Conservation (phyloP, 2,888 invertebrate species). For the Lobophora halterata region DNA sequence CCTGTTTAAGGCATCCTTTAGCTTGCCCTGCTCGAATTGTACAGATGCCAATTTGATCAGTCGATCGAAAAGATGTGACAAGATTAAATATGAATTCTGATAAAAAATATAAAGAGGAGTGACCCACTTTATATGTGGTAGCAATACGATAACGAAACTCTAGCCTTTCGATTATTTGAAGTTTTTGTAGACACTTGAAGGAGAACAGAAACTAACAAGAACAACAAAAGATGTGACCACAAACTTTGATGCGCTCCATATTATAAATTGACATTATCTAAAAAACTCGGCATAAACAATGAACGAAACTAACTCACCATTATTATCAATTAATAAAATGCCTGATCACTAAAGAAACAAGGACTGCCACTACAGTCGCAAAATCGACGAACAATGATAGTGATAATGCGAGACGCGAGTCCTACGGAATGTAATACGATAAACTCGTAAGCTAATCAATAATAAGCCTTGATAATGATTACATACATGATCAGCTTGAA, state of each 20-base stretch:
- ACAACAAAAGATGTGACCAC: too few species aligned
- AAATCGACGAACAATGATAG: conserved; percentile 52
- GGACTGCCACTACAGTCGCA: conserved; percentile 49
- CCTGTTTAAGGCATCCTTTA: conserved; percentile 30
- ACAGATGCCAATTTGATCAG: conserved; percentile 2
- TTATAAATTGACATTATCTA: too few species aligned
- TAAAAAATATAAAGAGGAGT: too few species aligned
- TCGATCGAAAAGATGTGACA: conserved; percentile 5
- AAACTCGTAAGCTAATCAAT: conserved; percentile 54
- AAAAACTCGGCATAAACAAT: neutral
- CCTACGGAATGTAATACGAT: conserved; percentile 46
- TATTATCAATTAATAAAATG: conserved; percentile 33
- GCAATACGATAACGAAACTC: too few species aligned
- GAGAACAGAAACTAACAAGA: too few species aligned
- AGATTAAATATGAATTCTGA: too few species aligned
- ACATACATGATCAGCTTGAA: conserved; percentile 1
- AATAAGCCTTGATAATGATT: conserved; percentile 40
- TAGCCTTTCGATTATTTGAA: too few species aligned
- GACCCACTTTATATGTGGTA: too few species aligned
- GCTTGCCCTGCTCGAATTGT: conserved; percentile 17
- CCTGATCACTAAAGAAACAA: conserved; percentile 38
- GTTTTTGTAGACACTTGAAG: too few species aligned
- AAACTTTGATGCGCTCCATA: too few species aligned
- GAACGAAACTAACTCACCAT: conserved; percentile 15
- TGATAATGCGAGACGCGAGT: conserved; percentile 37